Evolutionary conservation across 2,113 vertebrate species (phyloP).

Genomic region (Phocoena sinus): DNA sequence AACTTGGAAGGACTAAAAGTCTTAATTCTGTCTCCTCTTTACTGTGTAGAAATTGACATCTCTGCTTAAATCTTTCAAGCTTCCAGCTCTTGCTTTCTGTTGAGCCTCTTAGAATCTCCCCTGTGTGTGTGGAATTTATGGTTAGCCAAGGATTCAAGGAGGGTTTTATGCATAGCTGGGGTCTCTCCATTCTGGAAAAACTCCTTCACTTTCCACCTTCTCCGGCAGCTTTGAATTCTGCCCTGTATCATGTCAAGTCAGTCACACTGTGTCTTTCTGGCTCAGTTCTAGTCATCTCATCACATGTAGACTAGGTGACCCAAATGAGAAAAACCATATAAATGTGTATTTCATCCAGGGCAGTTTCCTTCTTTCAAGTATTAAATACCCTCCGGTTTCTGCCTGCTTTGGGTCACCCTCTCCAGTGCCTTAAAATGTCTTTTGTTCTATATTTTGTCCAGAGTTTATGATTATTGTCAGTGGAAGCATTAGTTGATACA

Average conservation of each 20-base stretch:
- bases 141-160: background rate
- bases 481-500: background rate
- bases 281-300: background rate
- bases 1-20: background rate
- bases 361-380: background rate
- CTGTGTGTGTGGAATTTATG: background rate
- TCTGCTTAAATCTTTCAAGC: background rate
- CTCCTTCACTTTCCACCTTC: background rate
- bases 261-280: background rate
- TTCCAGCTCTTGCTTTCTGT: background rate
- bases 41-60: background rate
- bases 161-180: no score
- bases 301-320: background rate
- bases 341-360: background rate
- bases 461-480: background rate
- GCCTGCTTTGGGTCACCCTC: background rate
- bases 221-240: background rate
- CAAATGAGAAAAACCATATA: background rate
- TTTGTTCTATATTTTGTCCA: background rate
- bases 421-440: background rate
- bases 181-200: background rate
- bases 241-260: background rate
- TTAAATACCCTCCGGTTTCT: background rate
- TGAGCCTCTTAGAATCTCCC: background rate
- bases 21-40: background rate